phyloP scores from a whole-genome alignment of 2,113 vertebrate genomes.

The Callospermophilus lateralis region DNA sequence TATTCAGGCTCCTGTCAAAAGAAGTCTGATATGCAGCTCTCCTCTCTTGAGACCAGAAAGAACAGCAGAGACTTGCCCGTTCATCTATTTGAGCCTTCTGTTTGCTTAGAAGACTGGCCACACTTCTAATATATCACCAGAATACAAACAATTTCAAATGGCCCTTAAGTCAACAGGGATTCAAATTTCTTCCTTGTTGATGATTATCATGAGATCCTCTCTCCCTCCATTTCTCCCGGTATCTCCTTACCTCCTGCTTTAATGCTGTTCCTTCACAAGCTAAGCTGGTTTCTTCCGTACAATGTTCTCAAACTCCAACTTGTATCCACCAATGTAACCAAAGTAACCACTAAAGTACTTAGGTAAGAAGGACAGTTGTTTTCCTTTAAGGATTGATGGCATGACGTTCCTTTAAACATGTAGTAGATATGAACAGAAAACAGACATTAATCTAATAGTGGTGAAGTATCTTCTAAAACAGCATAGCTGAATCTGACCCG shows the following conservation, averaged over 20 bases:
- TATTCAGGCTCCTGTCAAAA: not conserved
- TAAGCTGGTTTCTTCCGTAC: not conserved
- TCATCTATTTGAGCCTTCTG: not conserved
- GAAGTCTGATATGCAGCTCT: not conserved
- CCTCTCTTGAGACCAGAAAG: not conserved
- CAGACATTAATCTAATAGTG: not conserved
- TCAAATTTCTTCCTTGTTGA: not conserved
- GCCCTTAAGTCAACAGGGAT: not conserved
- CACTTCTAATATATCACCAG: not conserved
- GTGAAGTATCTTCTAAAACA: not conserved
- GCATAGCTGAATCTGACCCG: not conserved
- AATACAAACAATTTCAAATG: not conserved
- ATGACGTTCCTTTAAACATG: not conserved
- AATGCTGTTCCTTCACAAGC: not conserved
- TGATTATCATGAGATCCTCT: not conserved
- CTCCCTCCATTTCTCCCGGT: not conserved
- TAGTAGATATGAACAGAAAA: not conserved
- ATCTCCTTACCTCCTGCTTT: not conserved
- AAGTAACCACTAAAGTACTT: not conserved
- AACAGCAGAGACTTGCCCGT: not conserved
- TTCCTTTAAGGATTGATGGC: not conserved
- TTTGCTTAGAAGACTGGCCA: not conserved
- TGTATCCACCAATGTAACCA: not conserved
- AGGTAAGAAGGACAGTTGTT: not conserved
- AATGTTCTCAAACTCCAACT: not conserved